Percentiles rank a stretch among this genome's conserved stretches.
Conservation (phyloP, 2,888 invertebrate species). For the Melolontha melolontha region DNA sequence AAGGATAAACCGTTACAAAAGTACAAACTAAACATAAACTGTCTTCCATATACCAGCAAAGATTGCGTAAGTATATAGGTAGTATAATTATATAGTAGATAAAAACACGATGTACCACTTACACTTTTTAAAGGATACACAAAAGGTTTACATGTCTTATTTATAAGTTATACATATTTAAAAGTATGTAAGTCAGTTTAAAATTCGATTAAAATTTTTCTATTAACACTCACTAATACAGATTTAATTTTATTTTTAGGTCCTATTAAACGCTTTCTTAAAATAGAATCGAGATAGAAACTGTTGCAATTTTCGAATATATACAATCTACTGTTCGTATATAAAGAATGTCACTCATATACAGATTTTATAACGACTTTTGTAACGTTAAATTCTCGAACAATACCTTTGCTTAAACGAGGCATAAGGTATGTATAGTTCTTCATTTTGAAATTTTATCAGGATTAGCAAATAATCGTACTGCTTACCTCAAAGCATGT, state of each 20-base stretch:
- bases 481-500: constrained; percentile 51
- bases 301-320: constrained; percentile 29
- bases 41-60: neutral
- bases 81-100: constrained; percentile 11
- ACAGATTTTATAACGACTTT: constrained; percentile 10
- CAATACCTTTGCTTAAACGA: too few relatives aligned
- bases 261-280: constrained; percentile 17
- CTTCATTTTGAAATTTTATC: neutral
- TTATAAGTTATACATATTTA: neutral
- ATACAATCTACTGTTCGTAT: constrained; percentile 14
- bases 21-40: neutral
- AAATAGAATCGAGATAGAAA: constrained; percentile 11
- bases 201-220: constrained; percentile 25
- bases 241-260: constrained; percentile 31
- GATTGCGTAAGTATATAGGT: constrained; percentile 2
- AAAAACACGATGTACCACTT: constrained; percentile 34
- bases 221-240: constrained; percentile 3
- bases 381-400: constrained; percentile 22
- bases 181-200: constrained; percentile 1
- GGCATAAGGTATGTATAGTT: too few relatives aligned
- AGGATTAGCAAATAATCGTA: constrained; percentile 7
- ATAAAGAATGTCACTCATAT: constrained; percentile 33
- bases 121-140: constrained; percentile 40
- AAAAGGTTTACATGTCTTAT: constrained; percentile 4
- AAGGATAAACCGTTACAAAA: too few relatives aligned